Evolutionary conservation across 2,888 invertebrate genomes (phyloP).

Genomic region (Erannis defoliaria): DNA sequence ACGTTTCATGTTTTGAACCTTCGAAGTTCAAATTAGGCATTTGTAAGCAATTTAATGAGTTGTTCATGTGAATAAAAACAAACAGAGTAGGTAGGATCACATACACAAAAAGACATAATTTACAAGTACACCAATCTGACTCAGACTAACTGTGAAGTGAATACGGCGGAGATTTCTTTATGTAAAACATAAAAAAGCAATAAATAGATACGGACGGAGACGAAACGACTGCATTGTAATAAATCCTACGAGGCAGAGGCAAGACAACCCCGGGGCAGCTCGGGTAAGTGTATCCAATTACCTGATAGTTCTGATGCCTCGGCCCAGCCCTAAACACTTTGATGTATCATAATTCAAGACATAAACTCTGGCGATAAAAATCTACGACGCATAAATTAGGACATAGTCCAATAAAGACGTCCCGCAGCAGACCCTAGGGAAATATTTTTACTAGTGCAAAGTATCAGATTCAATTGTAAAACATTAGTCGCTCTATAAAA

Average conservation of each 20-base stretch:
- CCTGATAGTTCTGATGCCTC: conserved; percentile 66
- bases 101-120: background rate
- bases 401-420: conserved; percentile 28
- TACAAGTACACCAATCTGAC: too few species aligned
- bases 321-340: conserved; percentile 64
- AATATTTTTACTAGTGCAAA: conserved; percentile 19
- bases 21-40: conserved; percentile 16
- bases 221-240: conserved; percentile 20
- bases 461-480: conserved; percentile 23
- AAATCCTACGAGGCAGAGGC: conserved; percentile 21
- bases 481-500: conserved; percentile 1
- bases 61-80: conserved; percentile 5
- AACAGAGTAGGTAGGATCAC: background rate
- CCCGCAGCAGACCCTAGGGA: conserved; percentile 1
- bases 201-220: conserved; percentile 13
- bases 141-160: background rate
- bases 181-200: conserved; percentile 15
- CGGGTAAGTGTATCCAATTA: conserved; percentile 83
- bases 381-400: conserved; percentile 37
- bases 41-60: conserved; percentile 4
- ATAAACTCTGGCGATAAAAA: conserved; percentile 58
- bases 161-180: conserved; percentile 4
- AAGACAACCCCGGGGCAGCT: conserved; percentile 68
- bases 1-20: conserved; percentile 18
- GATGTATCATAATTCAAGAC: conserved; percentile 54